These are phyloP conservation scores for Drosophila mulleri DNA, from an alignment of 2,888 invertebrate genomes.

Conservation along the genomic window DNA sequence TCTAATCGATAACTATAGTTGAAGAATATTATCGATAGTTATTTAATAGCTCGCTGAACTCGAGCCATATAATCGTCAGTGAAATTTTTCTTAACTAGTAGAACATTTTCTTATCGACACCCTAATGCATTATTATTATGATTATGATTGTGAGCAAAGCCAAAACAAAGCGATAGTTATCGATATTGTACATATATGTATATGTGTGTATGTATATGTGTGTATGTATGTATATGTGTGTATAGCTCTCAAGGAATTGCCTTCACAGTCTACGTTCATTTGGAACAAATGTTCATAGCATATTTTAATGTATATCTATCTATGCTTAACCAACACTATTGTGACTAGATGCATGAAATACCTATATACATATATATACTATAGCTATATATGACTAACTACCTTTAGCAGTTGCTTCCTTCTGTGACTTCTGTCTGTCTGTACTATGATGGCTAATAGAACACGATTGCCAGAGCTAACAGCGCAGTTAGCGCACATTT, in stretches of 20 bases:
- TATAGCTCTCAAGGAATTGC: no score
- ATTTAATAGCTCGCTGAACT: background rate
- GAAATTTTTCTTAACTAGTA: no score
- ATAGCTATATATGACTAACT: background rate
- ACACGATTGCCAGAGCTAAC: constrained; percentile 8
- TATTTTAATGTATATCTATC: background rate
- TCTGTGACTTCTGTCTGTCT: background rate
- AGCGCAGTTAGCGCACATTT: constrained; percentile 2
- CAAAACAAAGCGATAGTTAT: background rate
- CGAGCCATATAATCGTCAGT: background rate
- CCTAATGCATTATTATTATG: no score
- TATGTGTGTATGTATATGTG: no score
- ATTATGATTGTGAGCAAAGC: no score
- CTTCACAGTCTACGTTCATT: no score
- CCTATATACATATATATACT: background rate
- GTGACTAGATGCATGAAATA: background rate
- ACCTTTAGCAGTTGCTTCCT: background rate
- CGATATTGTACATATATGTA: no score
- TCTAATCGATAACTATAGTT: no score
- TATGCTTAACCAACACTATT: background rate
- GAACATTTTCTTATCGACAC: background rate
- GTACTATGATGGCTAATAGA: constrained; percentile 13
- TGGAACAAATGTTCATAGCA: background rate
- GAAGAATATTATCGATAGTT: background rate
- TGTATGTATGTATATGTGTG: no score